Evolutionary conservation across 2,888 invertebrate species (phyloP).

Genomic region (Aleiodes leptofemur): DNA sequence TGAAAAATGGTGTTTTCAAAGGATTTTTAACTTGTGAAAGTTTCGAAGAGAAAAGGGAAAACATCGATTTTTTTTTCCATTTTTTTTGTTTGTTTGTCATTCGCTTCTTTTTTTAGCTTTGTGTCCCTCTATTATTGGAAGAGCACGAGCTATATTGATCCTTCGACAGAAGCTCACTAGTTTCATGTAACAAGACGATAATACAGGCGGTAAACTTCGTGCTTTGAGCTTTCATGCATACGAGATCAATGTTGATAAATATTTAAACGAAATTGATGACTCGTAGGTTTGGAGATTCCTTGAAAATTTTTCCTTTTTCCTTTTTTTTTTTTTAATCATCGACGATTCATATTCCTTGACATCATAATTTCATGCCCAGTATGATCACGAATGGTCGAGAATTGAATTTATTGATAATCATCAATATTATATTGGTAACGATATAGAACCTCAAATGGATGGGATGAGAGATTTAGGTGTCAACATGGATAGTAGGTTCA

Average conservation of each 20-base stretch:
- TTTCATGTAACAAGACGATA: conserved; percentile 28
- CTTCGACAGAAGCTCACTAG: conserved; percentile 27
- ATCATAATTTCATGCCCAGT: no score
- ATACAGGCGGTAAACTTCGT: conserved; percentile 22
- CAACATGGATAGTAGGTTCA: no score
- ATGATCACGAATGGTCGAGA: no score
- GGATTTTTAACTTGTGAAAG: no score
- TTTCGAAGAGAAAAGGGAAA: no score
- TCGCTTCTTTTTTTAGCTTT: conserved; percentile 8
- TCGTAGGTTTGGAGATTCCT: not conserved
- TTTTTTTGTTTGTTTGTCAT: conserved; percentile 11
- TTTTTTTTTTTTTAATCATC: not conserved
- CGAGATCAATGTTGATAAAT: not conserved
- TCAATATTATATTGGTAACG: no score
- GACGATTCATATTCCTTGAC: not conserved
- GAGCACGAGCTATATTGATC: conserved; percentile 10
- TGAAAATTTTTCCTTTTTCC: not conserved
- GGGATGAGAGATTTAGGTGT: no score
- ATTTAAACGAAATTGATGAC: not conserved
- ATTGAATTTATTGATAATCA: no score
- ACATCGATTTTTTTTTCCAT: conserved; percentile 14
- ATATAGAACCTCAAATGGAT: no score
- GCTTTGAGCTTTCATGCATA: conserved; percentile 10
- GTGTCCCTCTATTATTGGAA: conserved; percentile 19
- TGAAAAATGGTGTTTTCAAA: no score